phyloP scores from a whole-genome alignment of 2,888 invertebrate genomes.

The Druceiella hillmani region DNA sequence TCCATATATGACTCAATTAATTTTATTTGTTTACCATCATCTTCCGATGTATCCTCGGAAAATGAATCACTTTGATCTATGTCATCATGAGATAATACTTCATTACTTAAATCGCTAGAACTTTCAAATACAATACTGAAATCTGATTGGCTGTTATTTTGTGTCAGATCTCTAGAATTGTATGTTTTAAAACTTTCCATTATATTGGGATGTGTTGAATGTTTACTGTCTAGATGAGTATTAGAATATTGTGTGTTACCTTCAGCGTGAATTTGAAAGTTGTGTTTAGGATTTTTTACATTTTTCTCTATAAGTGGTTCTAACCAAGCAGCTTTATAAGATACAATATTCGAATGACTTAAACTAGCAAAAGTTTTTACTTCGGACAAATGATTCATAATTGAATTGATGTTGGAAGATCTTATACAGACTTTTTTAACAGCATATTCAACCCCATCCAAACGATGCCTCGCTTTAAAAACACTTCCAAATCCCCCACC shows the following conservation, averaged over 20 bases:
- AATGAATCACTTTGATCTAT: constrained; percentile 30
- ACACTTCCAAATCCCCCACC: constrained; percentile 75
- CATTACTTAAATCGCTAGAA: constrained; percentile 34
- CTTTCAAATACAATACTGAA: constrained; percentile 42
- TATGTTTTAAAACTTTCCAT: constrained; percentile 46
- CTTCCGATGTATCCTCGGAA: constrained; percentile 28
- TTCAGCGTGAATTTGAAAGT: constrained; percentile 37
- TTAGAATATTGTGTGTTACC: constrained; percentile 34
- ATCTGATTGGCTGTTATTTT: constrained; percentile 37
- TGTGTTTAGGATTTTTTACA: constrained; percentile 35
- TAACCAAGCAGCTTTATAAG: constrained; percentile 80
- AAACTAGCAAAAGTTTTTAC: constrained; percentile 75
- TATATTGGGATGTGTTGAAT: constrained; percentile 36
- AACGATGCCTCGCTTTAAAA: constrained; percentile 65
- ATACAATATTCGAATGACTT: constrained; percentile 74
- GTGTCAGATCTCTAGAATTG: constrained; percentile 41
- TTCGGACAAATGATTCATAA: constrained; percentile 65
- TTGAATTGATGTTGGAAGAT: constrained; percentile 56
- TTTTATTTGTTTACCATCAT: no score
- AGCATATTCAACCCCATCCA: constrained; percentile 75
- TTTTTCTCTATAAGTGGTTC: constrained; percentile 57
- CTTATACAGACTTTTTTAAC: constrained; percentile 70
- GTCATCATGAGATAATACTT: constrained; percentile 30
- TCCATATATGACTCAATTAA: no score
- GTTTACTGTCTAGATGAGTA: constrained; percentile 30